Evolutionary conservation across 2,113 vertebrate species (phyloP).

Genomic region (Gymnobelideus leadbeateri): DNA sequence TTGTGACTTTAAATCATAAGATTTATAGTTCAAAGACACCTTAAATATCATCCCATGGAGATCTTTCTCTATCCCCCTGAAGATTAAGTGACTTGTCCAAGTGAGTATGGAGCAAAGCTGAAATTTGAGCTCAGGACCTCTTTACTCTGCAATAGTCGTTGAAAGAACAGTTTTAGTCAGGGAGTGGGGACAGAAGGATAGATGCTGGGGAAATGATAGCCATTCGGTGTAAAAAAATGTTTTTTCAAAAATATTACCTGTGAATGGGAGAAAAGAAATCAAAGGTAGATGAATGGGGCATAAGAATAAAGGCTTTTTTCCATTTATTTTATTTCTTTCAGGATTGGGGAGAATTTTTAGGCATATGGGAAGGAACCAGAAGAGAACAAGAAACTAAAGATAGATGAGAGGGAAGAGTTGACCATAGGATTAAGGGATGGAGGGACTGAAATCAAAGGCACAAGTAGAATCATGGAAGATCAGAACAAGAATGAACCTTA

Average conservation of each 20-base stretch:
- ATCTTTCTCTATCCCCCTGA: too few species aligned
- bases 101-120: not conserved
- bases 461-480: not conserved
- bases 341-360: not conserved
- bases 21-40: not conserved
- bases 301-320: not conserved
- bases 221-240: not conserved
- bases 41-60: not conserved
- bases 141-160: not conserved
- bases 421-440: not conserved
- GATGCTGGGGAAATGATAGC: not conserved
- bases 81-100: too few species aligned
- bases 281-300: not conserved
- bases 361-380: not conserved
- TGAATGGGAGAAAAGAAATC: not conserved
- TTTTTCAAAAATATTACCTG: not conserved
- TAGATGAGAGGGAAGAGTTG: not conserved
- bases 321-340: not conserved
- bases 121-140: not conserved
- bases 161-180: not conserved
- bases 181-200: not conserved
- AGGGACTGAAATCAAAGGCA: not conserved
- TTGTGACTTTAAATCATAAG: not conserved
- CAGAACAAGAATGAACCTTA: not conserved
- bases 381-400: not conserved